Conservation (phyloP, 2,113 vertebrate species). For the Actenoides lindsayi region DNA sequence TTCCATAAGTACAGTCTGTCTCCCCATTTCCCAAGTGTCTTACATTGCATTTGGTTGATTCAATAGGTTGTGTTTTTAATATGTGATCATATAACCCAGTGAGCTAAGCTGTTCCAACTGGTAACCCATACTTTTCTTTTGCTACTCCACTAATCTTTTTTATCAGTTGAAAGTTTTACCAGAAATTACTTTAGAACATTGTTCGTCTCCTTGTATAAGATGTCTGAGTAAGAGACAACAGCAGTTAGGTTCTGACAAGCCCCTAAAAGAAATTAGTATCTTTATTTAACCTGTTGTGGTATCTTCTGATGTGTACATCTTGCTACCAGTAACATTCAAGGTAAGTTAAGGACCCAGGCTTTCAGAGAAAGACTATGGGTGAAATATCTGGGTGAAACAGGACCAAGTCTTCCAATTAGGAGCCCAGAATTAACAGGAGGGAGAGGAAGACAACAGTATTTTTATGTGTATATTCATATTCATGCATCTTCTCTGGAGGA, state of each 20-base stretch:
- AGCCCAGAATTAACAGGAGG: not conserved
- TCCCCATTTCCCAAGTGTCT: not conserved
- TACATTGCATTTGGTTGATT: not conserved
- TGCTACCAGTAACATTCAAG: not conserved
- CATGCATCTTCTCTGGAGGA: rapidly evolving
- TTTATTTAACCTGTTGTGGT: not conserved
- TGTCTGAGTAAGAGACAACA: not conserved
- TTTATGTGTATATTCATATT: not conserved
- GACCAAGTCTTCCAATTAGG: rapidly evolving
- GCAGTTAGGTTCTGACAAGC: not conserved
- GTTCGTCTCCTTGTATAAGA: not conserved
- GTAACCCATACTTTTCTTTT: not conserved
- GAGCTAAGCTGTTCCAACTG: not conserved
- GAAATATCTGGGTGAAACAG: not conserved
- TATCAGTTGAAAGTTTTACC: not conserved
- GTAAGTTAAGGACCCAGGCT: not conserved
- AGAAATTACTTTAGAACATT: not conserved
- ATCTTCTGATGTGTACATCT: not conserved
- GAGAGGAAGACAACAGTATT: not conserved
- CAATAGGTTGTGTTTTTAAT: not conserved
- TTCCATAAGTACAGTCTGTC: not conserved
- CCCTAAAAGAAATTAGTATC: not conserved
- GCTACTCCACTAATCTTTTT: not conserved
- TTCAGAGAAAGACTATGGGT: not conserved
- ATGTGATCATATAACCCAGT: not conserved